These are phyloP conservation scores for Thinocorus orbignyianus DNA, from an alignment of 2,113 vertebrate species.

Conservation along the genomic window DNA sequence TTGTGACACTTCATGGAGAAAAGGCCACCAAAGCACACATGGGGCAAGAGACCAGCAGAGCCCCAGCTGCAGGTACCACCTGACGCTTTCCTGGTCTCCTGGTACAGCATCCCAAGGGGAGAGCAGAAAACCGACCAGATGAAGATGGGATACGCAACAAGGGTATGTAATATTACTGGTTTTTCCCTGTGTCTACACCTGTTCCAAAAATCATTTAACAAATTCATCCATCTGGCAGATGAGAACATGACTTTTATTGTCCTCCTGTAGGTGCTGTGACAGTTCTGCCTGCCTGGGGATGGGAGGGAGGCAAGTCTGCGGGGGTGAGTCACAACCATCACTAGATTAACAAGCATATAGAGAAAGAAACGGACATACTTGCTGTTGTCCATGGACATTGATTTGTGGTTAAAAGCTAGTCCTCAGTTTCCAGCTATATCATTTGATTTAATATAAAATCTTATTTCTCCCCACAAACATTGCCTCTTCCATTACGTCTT, in stretches of 20 bases:
- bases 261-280: rapidly evolving
- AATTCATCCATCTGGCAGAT: background rate
- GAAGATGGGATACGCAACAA: background rate
- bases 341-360: background rate
- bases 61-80: background rate
- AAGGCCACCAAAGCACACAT: background rate
- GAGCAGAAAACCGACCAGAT: rapidly evolving
- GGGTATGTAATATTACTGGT: background rate
- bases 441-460: background rate
- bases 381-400: background rate
- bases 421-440: background rate
- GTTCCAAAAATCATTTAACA: background rate
- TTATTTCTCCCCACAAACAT: background rate
- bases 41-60: rapidly evolving
- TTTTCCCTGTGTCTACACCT: background rate
- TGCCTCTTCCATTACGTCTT: background rate
- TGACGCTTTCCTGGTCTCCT: background rate
- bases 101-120: background rate
- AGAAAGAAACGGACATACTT: background rate
- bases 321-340: background rate
- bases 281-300: background rate
- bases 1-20: background rate
- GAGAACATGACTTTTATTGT: background rate
- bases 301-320: background rate
- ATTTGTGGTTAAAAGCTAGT: background rate